Evolutionary conservation across 2,797 vertebrate species (phyloP).

Genomic region (Gadopsis marmoratus): DNA sequence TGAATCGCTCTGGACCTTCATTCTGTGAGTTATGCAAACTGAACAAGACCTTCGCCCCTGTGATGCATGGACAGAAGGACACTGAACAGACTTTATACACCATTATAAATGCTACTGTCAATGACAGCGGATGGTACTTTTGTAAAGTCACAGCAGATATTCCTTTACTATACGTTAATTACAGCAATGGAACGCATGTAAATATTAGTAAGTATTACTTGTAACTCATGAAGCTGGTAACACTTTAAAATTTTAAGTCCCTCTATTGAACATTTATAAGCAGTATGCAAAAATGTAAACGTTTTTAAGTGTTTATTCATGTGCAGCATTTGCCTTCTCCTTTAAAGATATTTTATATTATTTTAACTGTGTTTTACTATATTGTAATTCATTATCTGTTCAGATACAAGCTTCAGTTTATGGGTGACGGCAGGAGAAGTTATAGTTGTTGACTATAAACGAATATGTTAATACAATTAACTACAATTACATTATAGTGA

Average conservation of each 20-base stretch:
- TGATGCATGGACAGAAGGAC: fast-evolving
- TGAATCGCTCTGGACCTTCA: neutral
- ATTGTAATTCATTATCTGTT: neutral
- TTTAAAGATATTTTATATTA: neutral
- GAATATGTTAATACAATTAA: neutral
- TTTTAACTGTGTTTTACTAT: neutral
- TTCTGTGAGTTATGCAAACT: fast-evolving
- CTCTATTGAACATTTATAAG: neutral
- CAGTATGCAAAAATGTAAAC: neutral
- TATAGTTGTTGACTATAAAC: neutral
- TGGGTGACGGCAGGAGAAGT: neutral
- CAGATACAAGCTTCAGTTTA: neutral
- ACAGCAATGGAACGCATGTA: constrained; percentile 24
- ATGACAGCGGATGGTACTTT: constrained; percentile 58
- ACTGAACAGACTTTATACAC: neutral
- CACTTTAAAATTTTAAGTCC: neutral
- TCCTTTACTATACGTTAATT: fast-evolving
- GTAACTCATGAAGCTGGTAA: neutral
- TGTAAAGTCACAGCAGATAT: constrained; percentile 53
- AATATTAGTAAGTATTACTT: constrained; percentile 72
- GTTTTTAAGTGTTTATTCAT: neutral
- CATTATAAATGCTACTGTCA: neutral
- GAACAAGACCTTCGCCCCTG: fast-evolving
- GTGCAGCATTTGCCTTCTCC: neutral
- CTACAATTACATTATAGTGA: neutral